Base-by-base conservation (phyloP, 2,113 vertebrate species). In the Lamprotornis superbus region DNA sequence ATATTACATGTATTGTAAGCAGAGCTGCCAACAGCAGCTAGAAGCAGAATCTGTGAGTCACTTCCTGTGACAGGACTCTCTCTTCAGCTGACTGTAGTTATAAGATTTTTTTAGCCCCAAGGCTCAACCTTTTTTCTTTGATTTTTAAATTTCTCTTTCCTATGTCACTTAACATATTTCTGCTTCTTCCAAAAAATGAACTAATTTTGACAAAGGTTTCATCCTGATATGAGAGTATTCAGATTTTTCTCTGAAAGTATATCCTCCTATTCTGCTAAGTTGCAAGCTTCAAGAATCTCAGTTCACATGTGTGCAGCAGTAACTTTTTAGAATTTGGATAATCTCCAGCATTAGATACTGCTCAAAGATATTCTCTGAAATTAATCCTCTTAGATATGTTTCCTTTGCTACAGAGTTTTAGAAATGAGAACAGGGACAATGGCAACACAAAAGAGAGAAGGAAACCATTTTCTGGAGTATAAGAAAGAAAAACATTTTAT, bases 221-320 rank as follows among this genome's bases (percentile, higher is more conserved):
- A 76, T 56, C 23, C 12, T 42, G 19, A 30, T 20, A 44, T 7
- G 5, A 52, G 13, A 37, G 37, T 24, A 60, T 15, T 83, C 16
- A 73, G 42, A 52, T 64, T 39, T 12, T 35, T 73, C 24, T 73
- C 22, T 1, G 4, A 49, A 19, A 49, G 11, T 56, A 60, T 31
- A 57, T 24, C 11, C 9, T 80, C 13, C 15, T 75, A 42, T 56
- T 85, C 40, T 50, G 24, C 16, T 21, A 49, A 80, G 18, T 18
- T 42, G 56, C 76, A 85, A 88, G 17, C 10, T 84, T 61, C 5
- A n/a, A 42, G n/a, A n/a, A 42, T 40, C 7, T 39, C 39, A 37
- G 23, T 56, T 85, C 33, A 50, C 42, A 57, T 0, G 0, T 30
- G 35, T 19, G 18, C 27, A 57, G 44, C 8, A 78, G 22, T 9